Percentiles rank a stretch among this genome's conserved stretches.
phyloP scores from a whole-genome alignment of 1,140 invertebrate species.

The Cydia amplana region DNA sequence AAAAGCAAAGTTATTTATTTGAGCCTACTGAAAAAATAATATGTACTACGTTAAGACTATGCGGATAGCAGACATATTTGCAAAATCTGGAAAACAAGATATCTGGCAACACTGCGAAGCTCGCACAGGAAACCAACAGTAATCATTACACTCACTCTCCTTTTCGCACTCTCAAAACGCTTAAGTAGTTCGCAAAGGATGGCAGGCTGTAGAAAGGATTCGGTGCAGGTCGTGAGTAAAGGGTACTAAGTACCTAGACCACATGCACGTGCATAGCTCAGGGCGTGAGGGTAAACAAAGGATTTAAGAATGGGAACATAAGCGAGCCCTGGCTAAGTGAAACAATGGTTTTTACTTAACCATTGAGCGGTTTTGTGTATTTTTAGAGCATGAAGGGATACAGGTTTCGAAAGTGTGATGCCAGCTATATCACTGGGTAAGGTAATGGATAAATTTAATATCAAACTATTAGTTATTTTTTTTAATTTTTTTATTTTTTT shows the following conservation, averaged over 20 bases:
- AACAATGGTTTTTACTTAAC: conserved; percentile 30
- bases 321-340: conserved; percentile 17
- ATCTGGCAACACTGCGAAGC: background rate
- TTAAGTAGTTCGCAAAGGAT: conserved; percentile 12
- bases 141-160: conserved; percentile 18
- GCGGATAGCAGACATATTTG: background rate
- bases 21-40: too few relatives aligned
- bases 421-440: background rate
- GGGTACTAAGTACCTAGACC: conserved; percentile 22
- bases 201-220: conserved; percentile 16
- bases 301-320: conserved; percentile 31
- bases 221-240: conserved; percentile 14
- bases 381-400: conserved; percentile 26
- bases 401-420: conserved; percentile 29
- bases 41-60: background rate
- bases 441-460: too few relatives aligned
- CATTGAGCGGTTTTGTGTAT: conserved; percentile 24
- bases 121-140: background rate
- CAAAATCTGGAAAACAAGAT: background rate
- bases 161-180: conserved; percentile 1
- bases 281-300: conserved; percentile 29
- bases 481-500: too few relatives aligned
- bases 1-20: too few relatives aligned
- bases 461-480: too few relatives aligned
- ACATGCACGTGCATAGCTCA: conserved; percentile 25